phyloP scores from a whole-genome alignment of 2,888 invertebrate genomes.

The Andrena bicolor region DNA sequence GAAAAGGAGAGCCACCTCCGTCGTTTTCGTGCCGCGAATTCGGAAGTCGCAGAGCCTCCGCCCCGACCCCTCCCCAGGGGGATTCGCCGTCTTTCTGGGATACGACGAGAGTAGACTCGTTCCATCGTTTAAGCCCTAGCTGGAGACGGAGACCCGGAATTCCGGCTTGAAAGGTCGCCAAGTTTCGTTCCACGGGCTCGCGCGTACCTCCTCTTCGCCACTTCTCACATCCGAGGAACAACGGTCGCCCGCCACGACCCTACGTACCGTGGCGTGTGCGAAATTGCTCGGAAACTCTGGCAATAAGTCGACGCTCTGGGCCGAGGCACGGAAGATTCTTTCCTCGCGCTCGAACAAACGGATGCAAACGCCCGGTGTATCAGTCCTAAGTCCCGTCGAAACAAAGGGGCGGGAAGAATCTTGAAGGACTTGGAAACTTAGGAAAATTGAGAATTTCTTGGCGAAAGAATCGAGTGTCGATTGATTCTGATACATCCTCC shows the following conservation, averaged over 20 bases:
- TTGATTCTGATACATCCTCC: no score
- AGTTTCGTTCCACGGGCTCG: conserved; percentile 53
- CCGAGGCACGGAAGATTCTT: conserved; percentile 30
- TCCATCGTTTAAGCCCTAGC: conserved; percentile 57
- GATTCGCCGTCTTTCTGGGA: conserved; percentile 36
- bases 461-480: no score
- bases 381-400: not conserved
- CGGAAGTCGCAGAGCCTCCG: conserved; percentile 44
- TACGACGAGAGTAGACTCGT: conserved; percentile 36
- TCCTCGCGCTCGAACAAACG: conserved; percentile 14
- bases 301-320: conserved; percentile 51
- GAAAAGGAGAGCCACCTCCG: not conserved
- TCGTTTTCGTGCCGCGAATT: conserved; percentile 61
- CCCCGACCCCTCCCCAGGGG: conserved; percentile 10
- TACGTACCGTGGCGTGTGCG: conserved; percentile 44
- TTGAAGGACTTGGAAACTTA: no score
- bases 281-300: conserved; percentile 64
- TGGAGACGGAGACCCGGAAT: conserved; percentile 51
- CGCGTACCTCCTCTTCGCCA: conserved; percentile 30
- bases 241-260: conserved; percentile 25
- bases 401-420: no score
- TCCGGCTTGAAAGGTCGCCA: conserved; percentile 61
- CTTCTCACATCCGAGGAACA: conserved; percentile 53
- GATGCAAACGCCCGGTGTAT: conserved; percentile 4
- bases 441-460: no score